These are phyloP conservation scores for Lamellibrachia satsuma DNA, from an alignment of 2,888 invertebrate species.

Conservation along the genomic window DNA sequence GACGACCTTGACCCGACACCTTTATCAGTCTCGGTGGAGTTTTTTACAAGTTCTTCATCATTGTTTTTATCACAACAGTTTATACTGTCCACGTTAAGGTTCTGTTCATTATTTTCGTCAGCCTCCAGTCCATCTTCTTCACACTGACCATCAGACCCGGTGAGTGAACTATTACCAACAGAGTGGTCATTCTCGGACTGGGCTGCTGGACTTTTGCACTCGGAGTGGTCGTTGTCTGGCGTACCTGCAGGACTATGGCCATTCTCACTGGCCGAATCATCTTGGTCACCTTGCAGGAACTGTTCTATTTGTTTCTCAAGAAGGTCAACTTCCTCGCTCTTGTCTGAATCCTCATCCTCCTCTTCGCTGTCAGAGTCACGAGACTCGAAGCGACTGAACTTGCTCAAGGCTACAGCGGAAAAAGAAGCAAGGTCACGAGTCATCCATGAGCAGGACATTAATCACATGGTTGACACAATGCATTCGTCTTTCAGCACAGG, in stretches of 20 bases:
- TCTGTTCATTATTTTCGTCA: neutral
- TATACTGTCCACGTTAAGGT: neutral
- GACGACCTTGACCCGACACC: neutral
- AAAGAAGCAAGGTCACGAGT: neutral
- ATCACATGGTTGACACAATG: neutral
- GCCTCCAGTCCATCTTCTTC: neutral
- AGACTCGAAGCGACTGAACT: neutral
- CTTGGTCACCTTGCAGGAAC: slow-evolving; percentile 4
- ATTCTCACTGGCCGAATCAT: neutral
- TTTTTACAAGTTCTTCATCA: neutral
- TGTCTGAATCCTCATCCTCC: neutral
- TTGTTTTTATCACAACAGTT: neutral
- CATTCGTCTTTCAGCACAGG: neutral
- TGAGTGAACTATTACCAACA: neutral
- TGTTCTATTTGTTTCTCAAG: slow-evolving; percentile 13
- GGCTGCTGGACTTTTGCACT: neutral
- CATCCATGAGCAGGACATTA: neutral
- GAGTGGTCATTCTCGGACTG: neutral
- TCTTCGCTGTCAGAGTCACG: neutral
- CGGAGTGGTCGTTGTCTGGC: neutral
- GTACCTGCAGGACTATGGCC: neutral
- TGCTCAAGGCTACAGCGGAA: neutral
- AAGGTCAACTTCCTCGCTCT: neutral
- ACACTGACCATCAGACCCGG: neutral
- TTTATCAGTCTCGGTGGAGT: neutral